Conservation (phyloP, 2,797 vertebrate genomes). For the Tauraco hartlaubi region DNA sequence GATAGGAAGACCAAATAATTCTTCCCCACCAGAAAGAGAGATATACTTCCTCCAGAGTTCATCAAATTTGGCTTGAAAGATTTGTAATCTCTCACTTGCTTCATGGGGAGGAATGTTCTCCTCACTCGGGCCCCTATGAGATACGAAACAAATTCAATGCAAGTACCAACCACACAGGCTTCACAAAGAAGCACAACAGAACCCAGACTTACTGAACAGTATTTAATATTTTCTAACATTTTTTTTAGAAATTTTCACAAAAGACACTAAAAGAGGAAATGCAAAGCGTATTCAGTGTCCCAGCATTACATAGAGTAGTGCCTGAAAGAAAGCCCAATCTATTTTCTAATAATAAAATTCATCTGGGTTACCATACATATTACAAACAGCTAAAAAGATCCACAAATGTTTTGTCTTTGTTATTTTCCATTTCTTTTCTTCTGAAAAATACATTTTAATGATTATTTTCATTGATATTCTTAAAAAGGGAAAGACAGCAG, state of each 20-base stretch:
- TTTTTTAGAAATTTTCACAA: not conserved
- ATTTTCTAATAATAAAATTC: not conserved
- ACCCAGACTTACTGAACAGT: not conserved
- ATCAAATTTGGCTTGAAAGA: conserved; percentile 86
- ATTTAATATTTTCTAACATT: not conserved
- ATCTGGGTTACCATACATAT: not conserved
- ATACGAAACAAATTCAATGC: not conserved
- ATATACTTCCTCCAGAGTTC: conserved; percentile 86
- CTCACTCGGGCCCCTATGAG: conserved; percentile 80
- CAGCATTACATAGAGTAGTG: not conserved
- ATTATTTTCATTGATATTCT: not conserved
- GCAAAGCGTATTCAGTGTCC: not conserved
- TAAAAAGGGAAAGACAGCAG: not conserved
- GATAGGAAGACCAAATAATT: conserved; percentile 86
- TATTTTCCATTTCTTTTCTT: not conserved
- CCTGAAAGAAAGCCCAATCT: not conserved
- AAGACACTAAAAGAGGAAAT: not conserved
- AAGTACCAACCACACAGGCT: not conserved
- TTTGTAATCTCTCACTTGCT: conserved; percentile 85
- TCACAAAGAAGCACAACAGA: not conserved
- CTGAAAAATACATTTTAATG: not conserved
- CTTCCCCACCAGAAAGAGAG: conserved; percentile 84
- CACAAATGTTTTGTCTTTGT: not conserved
- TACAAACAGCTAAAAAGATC: not conserved
- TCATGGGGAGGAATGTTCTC: conserved; percentile 81